A percentile compares a stretch with the other conserved stretches of the same genome.
Conservation (phyloP, 2,888 invertebrate species). For the Caenorhabditis sulstoni region DNA sequence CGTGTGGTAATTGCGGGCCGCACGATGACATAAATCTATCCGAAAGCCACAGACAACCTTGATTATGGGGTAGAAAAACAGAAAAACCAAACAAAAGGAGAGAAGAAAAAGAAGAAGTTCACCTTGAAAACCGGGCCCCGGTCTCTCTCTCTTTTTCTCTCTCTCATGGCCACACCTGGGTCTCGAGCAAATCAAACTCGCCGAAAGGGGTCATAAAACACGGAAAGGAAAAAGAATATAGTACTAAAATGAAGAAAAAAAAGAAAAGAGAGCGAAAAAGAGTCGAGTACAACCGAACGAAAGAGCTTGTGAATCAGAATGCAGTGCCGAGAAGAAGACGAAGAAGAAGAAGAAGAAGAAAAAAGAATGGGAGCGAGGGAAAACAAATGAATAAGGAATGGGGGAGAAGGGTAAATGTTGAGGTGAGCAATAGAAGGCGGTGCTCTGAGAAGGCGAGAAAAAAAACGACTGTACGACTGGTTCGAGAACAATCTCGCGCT, state of each 20-base stretch:
- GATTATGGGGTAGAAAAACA: conserved; percentile 20
- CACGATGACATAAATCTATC: conserved; percentile 16
- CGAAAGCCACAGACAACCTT: conserved; percentile 12
- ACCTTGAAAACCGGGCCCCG: conserved; percentile 14
- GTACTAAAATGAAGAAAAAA: conserved; percentile 7
- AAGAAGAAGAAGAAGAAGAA: conserved; percentile 18
- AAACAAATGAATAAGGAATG: conserved; percentile 1
- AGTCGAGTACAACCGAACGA: not conserved
- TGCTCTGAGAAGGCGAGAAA: conserved; percentile 7
- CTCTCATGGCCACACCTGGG: too few relatives aligned
- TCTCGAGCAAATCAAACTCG: not conserved
- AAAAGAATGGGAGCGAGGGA: conserved; percentile 1
- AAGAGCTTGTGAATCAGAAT: conserved; percentile 5
- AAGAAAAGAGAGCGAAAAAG: not conserved
- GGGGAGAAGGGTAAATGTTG: conserved; percentile 31
- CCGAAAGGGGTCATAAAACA: not conserved
- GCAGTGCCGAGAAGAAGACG: conserved; percentile 15
- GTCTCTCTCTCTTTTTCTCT: too few relatives aligned
- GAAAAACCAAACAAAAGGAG: not conserved
- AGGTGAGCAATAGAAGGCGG: conserved; percentile 28
- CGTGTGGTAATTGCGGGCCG: not conserved
- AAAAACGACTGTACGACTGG: conserved; percentile 27
- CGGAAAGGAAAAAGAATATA: not conserved
- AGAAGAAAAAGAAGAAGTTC: conserved; percentile 20
- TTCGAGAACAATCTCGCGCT: too few relatives aligned